A percentile compares a stretch with the other conserved stretches of the same genome.
phyloP scores from a whole-genome alignment of 23 tunicate species.

The Pegea sp. region DNA sequence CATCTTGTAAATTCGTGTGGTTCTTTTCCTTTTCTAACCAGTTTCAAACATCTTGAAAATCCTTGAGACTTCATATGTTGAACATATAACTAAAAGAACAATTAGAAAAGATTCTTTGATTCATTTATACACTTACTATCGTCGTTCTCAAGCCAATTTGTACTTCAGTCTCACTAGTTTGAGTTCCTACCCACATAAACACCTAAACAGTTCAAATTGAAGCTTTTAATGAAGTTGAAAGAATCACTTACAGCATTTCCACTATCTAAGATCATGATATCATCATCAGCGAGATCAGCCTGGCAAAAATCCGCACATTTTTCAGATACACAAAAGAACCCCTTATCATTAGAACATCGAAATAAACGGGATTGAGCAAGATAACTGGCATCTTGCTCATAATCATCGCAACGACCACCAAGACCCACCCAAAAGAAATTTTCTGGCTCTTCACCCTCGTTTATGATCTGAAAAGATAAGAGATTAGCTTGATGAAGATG shows the following conservation, averaged over 20 bases:
- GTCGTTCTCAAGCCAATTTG: slow-evolving; percentile 65
- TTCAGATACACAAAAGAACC: slow-evolving; percentile 83
- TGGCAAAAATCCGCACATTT: slow-evolving; percentile 99
- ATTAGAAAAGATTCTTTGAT: not conserved
- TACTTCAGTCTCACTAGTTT: slow-evolving; percentile 73
- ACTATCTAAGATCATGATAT: slow-evolving; percentile 88
- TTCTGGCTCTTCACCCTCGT: slow-evolving; percentile 99
- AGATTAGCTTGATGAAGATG: too few relatives aligned
- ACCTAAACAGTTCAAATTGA: slow-evolving; percentile 2
- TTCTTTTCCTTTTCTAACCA: slow-evolving; percentile 75
- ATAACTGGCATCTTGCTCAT: slow-evolving; percentile 73
- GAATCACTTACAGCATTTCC: slow-evolving; percentile 29
- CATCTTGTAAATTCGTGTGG: slow-evolving; percentile 49
- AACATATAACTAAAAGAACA: slow-evolving; percentile 22
- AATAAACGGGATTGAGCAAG: slow-evolving; percentile 54
- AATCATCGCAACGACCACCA: slow-evolving; percentile 31
- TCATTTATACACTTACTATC: slow-evolving; percentile 19
- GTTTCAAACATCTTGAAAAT: slow-evolving; percentile 15
- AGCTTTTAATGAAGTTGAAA: not conserved
- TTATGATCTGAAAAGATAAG: slow-evolving; percentile 26
- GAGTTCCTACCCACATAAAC: slow-evolving; percentile 87
- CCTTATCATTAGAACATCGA: slow-evolving; percentile 94
- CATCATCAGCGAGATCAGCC: slow-evolving; percentile 96
- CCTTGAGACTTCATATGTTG: slow-evolving; percentile 69
- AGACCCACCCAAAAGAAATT: slow-evolving; percentile 98